A percentile compares a stretch with the other conserved stretches of the same genome.
Conservation (phyloP, 2,113 vertebrate species). For the Apistogramma diplotaenia region DNA sequence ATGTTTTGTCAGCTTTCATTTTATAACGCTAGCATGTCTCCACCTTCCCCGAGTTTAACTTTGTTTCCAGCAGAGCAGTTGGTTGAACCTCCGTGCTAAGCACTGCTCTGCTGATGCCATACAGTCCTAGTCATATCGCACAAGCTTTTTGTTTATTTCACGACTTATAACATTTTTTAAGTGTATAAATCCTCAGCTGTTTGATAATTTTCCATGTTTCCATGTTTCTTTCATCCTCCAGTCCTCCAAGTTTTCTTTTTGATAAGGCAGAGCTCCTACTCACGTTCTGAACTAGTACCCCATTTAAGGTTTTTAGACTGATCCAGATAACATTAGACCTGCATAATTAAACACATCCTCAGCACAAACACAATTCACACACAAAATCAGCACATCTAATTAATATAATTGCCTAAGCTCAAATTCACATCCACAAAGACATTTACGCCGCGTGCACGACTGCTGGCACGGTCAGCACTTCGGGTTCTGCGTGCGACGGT, state of each 20-base stretch:
- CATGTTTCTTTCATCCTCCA: background rate
- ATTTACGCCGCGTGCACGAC: background rate
- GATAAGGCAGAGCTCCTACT: background rate
- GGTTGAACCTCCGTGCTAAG: too few relatives aligned
- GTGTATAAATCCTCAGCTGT: too few relatives aligned
- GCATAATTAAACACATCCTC: background rate
- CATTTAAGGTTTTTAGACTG: background rate
- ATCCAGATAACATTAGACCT: background rate
- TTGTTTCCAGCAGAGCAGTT: background rate
- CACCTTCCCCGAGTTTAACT: background rate
- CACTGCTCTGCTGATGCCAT: too few relatives aligned
- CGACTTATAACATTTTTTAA: too few relatives aligned
- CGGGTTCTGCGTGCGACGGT: constrained; percentile 15
- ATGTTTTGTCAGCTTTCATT: too few relatives aligned
- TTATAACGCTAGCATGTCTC: background rate
- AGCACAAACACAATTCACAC: background rate
- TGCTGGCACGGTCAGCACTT: constrained; percentile 34
- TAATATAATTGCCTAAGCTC: background rate
- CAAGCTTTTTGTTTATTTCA: too few relatives aligned
- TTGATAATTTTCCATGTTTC: too few relatives aligned
- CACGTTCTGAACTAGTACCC: background rate
- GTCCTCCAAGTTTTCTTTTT: background rate
- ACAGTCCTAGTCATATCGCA: too few relatives aligned
- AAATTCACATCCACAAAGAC: background rate
- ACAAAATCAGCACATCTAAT: background rate